A percentile compares a stretch with the other conserved stretches of the same genome.
Conservation (phyloP, 30 jellyfish, hydroid and myxozoan genomes). For the Cassiopea xamachana region DNA sequence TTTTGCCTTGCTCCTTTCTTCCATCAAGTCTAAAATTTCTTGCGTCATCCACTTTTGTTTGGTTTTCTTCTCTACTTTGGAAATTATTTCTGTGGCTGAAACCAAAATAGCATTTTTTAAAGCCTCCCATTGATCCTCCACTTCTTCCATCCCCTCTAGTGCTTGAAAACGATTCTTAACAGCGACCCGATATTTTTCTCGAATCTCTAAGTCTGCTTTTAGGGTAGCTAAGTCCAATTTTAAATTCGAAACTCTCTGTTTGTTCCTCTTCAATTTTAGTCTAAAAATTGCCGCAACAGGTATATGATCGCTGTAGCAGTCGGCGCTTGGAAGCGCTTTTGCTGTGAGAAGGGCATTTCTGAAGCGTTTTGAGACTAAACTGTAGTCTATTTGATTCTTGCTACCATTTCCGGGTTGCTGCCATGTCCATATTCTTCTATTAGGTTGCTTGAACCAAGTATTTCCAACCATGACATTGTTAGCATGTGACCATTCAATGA, state of each 20-base stretch:
- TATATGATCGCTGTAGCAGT: conserved; percentile 14
- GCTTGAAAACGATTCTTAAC: background rate
- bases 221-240: background rate
- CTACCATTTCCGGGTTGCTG: conserved; percentile 7
- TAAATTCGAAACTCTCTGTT: too few relatives aligned
- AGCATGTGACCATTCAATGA: conserved; percentile 15
- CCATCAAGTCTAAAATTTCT: conserved; percentile 14
- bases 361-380: background rate
- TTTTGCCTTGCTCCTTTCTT: background rate
- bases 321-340: conserved; percentile 14
- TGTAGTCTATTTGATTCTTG: conserved; percentile 25
- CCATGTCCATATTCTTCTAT: conserved; percentile 29
- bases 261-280: background rate
- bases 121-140: background rate
- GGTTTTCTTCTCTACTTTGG: background rate
- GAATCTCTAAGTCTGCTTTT: background rate
- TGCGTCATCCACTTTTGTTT: background rate
- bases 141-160: background rate
- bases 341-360: background rate
- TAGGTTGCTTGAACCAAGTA: conserved; percentile 22
- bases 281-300: background rate
- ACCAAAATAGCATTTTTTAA: background rate
- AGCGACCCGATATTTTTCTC: background rate
- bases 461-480: background rate
- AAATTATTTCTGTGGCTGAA: background rate